A percentile compares a stretch with the other conserved stretches of the same genome.
Conservation (phyloP, 2,113 vertebrate species). For the Cairina moschata region DNA sequence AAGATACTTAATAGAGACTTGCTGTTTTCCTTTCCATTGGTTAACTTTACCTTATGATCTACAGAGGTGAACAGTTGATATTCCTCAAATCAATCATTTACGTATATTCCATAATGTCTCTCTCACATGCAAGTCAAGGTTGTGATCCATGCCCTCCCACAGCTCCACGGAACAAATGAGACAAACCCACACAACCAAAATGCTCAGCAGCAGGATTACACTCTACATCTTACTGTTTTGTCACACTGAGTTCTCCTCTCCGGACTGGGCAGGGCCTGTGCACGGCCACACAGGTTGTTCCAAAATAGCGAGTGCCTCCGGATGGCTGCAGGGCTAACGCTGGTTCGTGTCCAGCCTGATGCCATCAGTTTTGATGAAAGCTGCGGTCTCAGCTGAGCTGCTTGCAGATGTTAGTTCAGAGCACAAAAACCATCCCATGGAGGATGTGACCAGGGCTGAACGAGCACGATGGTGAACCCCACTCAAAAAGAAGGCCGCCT, state of each 20-base stretch:
- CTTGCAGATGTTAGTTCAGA: neutral
- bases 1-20: neutral
- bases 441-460: neutral
- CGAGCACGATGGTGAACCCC: neutral
- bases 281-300: neutral
- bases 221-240: neutral
- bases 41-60: neutral
- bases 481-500: neutral
- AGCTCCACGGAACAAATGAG: neutral
- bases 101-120: neutral
- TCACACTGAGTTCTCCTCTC: neutral
- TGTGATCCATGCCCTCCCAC: neutral
- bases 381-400: conserved; percentile 9
- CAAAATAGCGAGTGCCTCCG: conserved; percentile 18
- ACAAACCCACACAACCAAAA: neutral
- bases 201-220: neutral
- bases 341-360: conserved; percentile 3
- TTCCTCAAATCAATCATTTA: neutral
- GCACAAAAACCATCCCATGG: neutral
- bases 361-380: neutral
- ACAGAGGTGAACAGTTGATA: neutral
- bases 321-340: neutral
- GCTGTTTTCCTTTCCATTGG: neutral
- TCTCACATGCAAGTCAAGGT: neutral
- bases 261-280: neutral